Evolutionary conservation across 2,888 invertebrate genomes (phyloP), one percentile per base, ranked within the genome.

Genomic region (Dorcus parallelipipedus): DNA sequence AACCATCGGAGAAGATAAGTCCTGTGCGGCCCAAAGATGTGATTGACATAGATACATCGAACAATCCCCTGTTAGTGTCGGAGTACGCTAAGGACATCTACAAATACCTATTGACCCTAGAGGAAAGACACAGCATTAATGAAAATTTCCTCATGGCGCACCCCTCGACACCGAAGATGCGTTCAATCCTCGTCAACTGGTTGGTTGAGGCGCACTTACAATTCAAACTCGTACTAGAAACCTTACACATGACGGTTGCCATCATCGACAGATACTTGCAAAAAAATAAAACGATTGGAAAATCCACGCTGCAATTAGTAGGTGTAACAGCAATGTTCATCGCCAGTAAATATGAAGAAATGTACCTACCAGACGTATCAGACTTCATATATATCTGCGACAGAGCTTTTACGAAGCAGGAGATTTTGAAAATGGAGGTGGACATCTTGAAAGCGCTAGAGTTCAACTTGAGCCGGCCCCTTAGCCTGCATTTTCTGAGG

Each of bases 281-380:
- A 85, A 89, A 88, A 69, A 71, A 75, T 59, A 71, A 67, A 39
- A 63, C 67, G 10, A 67, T 78, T 9, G 74, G 73, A 9, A 65
- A 70, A 17, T 68, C 68, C 38, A 74, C 66, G 67, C 81, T 97
- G 58, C 97, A 97, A 74, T 80, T 97, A 63, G 91, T 96, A 9
- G 97, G 96, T 3, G 89, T 93, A 1, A 88, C 95, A 0, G 89
- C 95, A 0, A 86, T 97, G 83, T 89, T 94, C 70, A 86, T 97
- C 54, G 96, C 97, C 0, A 86, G 90, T 71, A 98, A 98, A 77
- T 97, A 94, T 72, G 97, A 98, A 79, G 98, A 98, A 81, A 89
- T 95, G 71, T 94, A 89, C 71, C 85, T 91, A 1, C 95, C 97
- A 0, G 91, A 92, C 47, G 84, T 95, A 20, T 81, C 79, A 5